Evolutionary conservation across 2,888 invertebrate species (phyloP).

Genomic region (Microplitis manilae): DNA sequence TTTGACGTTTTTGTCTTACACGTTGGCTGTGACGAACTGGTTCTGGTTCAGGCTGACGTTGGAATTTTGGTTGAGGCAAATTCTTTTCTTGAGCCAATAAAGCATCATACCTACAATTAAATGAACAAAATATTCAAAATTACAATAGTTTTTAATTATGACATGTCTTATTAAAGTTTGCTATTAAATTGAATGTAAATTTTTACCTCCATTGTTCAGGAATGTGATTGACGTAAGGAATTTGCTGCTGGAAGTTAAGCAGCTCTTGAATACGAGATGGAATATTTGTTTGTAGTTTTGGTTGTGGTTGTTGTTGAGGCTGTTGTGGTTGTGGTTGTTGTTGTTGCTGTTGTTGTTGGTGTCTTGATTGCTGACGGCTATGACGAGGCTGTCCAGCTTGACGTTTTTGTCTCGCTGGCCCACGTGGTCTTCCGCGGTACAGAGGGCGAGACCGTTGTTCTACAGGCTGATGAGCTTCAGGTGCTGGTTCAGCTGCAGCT

Average conservation of each 20-base stretch:
- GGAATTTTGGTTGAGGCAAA: conserved; percentile 48
- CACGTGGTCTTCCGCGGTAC: conserved; percentile 57
- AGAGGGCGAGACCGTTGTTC: conserved; percentile 54
- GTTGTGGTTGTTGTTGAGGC: conserved; percentile 49
- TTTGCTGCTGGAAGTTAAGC: conserved; percentile 53
- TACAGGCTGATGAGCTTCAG: conserved; percentile 42
- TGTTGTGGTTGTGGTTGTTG: conserved; percentile 36
- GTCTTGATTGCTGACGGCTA: conserved; percentile 44
- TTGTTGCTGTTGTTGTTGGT: conserved; percentile 43
- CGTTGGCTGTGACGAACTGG: conserved; percentile 43
- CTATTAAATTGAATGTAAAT: not conserved
- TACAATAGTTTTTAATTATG: not conserved
- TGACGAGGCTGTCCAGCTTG: conserved; percentile 37
- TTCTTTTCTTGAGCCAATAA: conserved; percentile 50
- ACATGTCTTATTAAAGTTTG: not conserved
- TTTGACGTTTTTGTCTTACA: conserved; percentile 42
- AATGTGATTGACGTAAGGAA: conserved; percentile 55
- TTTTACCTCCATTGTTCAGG: conserved; percentile 53
- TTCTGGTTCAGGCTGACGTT: conserved; percentile 42
- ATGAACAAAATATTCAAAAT: conserved; percentile 21
- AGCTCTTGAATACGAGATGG: conserved; percentile 53
- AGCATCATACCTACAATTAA: conserved; percentile 53
- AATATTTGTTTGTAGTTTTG: conserved; percentile 47
- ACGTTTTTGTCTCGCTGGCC: conserved; percentile 52
- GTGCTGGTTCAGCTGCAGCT: conserved; percentile 53